Evolutionary conservation across 2,888 invertebrate species (phyloP), one percentile per base, ranked within the genome.

Genomic region (Ectemnius lituratus): DNA sequence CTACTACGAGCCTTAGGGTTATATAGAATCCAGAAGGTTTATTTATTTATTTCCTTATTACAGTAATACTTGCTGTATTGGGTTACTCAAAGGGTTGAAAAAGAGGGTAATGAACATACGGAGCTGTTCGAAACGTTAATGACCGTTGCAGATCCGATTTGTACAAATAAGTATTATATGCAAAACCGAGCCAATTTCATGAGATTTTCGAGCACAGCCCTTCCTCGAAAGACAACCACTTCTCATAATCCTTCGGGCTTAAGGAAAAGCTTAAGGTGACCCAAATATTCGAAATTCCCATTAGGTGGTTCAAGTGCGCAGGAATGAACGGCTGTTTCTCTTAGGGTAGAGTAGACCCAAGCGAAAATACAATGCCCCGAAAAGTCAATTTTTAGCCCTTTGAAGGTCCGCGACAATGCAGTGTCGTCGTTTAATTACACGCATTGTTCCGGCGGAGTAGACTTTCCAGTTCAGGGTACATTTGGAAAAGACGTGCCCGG

Each of bases 151-250:
- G 8, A 47, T 45, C 37, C 20, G 37, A 16, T 75, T 70, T 74
- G 62, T 20, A 16, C 2, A 59, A 46, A 57, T 72, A 11, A 37
- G 37, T 11, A 52, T 62, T 56, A 71, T 70, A 68, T 28, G 16
- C 2, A 11, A 81, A 73, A 83, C 69, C 76, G 75, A 76, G 73
- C 82, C 77, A 81, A 75, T 85, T 85, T 75, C 67, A 76, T 71
- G 71, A 85, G 78, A 83, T 82, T 82, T 78, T 69, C 70, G 67
- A 78, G 37, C 49, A 46, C 49, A 62, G 23, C 60, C 16, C 52
- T 56, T 28, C 46, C 46, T 8, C 6, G 23, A 47, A 62, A 66
- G 67, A 56, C 27, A 14, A 28, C 49, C 58, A 37, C 28, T 67
- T 70, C 11, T 4, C 28, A 23, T 67, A 76, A 76, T 75, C 70